Conservation (phyloP, 2,888 invertebrate genomes). For the Phoenoteleia sp. region DNA sequence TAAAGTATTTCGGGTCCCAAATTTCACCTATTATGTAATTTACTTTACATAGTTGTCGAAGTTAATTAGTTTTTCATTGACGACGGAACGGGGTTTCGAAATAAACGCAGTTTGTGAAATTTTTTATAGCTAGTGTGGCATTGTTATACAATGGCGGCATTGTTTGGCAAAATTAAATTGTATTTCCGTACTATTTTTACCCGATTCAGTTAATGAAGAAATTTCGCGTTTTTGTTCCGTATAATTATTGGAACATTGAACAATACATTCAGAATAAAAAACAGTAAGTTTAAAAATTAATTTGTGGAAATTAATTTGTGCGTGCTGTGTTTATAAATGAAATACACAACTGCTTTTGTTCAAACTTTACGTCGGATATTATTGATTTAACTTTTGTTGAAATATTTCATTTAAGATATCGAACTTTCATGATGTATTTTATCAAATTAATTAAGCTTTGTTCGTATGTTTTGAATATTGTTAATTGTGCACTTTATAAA, state of each 20-base stretch:
- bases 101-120: constrained; percentile 43
- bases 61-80: constrained; percentile 33
- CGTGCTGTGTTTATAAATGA: too few relatives aligned
- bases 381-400: too few relatives aligned
- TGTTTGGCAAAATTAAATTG: constrained; percentile 7
- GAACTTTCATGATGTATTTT: too few relatives aligned
- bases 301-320: too few relatives aligned
- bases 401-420: too few relatives aligned
- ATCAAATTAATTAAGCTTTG: too few relatives aligned
- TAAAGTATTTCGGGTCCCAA: constrained; percentile 65
- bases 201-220: background rate
- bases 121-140: background rate
- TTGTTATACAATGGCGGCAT: background rate
- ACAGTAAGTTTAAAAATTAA: too few relatives aligned
- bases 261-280: too few relatives aligned
- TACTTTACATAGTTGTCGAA: constrained; percentile 56
- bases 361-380: too few relatives aligned
- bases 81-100: constrained; percentile 18
- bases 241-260: too few relatives aligned
- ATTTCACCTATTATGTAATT: constrained; percentile 56
- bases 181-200: background rate
- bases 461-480: background rate
- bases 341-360: too few relatives aligned
- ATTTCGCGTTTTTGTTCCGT: constrained; percentile 1
- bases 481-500: background rate